Conservation (phyloP, 2,797 vertebrate species). For the Discoglossus pictus region DNA sequence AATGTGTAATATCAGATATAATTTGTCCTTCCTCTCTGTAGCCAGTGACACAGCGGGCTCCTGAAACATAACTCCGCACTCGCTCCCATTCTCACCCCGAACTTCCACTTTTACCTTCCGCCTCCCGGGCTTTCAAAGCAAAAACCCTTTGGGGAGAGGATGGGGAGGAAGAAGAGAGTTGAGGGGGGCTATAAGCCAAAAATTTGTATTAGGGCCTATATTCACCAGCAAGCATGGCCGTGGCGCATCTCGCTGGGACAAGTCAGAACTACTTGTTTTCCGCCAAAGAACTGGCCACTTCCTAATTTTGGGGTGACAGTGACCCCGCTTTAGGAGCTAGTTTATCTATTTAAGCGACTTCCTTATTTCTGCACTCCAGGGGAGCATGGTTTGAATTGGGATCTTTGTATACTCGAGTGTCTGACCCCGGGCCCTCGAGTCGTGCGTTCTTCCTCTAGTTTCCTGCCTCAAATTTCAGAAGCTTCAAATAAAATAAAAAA, state of each 20-base stretch:
- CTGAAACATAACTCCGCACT: constrained; percentile 55
- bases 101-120: constrained; percentile 63
- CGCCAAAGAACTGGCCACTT: constrained; percentile 68
- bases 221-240: no score
- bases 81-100: constrained; percentile 60
- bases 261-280: constrained; percentile 75
- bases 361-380: constrained; percentile 78
- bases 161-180: constrained; percentile 1
- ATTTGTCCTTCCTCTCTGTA: constrained; percentile 37
- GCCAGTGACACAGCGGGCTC: constrained; percentile 40
- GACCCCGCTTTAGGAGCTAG: constrained; percentile 70
- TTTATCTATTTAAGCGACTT: constrained; percentile 60
- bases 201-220: no score
- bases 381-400: constrained; percentile 73
- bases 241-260: constrained; percentile 64
- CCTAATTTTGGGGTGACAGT: constrained; percentile 78
- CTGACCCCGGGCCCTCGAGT: constrained; percentile 63
- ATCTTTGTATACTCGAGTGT: constrained; percentile 69
- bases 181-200: no score
- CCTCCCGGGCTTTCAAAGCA: constrained; percentile 55
- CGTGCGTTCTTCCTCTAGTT: constrained; percentile 72
- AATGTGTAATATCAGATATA: constrained; percentile 43
- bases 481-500: constrained; percentile 62
- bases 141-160: constrained; percentile 23
- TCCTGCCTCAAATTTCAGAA: constrained; percentile 76